Evolutionary conservation across 1,140 invertebrate genomes (phyloP).

Genomic region (Aphidius ervi): DNA sequence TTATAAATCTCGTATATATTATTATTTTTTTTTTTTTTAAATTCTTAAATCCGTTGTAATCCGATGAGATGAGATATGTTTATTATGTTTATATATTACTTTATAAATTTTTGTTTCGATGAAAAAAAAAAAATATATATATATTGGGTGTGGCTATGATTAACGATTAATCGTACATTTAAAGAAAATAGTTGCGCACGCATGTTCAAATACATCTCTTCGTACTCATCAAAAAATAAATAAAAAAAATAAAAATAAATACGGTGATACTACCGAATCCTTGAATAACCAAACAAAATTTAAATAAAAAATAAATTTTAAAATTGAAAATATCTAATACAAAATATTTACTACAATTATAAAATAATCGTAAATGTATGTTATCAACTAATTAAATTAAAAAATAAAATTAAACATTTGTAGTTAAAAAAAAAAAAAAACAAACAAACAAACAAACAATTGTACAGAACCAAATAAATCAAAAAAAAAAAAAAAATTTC

Average conservation of each 20-base stretch:
- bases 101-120: slow-evolving; percentile 3
- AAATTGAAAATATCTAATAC: too few species aligned
- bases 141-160: slow-evolving; percentile 14
- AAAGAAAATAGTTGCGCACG: neutral
- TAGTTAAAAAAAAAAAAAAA: too few species aligned
- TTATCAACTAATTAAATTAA: slow-evolving; percentile 42
- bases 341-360: slow-evolving; percentile 25
- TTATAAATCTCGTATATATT: too few species aligned
- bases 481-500: slow-evolving; percentile 44
- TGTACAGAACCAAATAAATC: slow-evolving; percentile 46
- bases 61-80: slow-evolving; percentile 3
- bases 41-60: neutral
- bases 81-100: slow-evolving; percentile 11
- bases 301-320: too few species aligned
- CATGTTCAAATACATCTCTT: neutral
- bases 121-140: neutral
- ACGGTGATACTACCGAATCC: neutral
- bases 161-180: slow-evolving; percentile 17
- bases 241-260: neutral
- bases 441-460: slow-evolving; percentile 17
- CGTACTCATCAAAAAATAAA: neutral
- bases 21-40: too few species aligned
- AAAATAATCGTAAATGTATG: slow-evolving; percentile 25
- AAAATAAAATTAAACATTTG: slow-evolving; percentile 7
- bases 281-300: too few species aligned